A percentile compares a stretch with the other conserved stretches of the same genome.
phyloP scores from a whole-genome alignment of 2,888 invertebrate genomes.

The Augiades crinisus region DNA sequence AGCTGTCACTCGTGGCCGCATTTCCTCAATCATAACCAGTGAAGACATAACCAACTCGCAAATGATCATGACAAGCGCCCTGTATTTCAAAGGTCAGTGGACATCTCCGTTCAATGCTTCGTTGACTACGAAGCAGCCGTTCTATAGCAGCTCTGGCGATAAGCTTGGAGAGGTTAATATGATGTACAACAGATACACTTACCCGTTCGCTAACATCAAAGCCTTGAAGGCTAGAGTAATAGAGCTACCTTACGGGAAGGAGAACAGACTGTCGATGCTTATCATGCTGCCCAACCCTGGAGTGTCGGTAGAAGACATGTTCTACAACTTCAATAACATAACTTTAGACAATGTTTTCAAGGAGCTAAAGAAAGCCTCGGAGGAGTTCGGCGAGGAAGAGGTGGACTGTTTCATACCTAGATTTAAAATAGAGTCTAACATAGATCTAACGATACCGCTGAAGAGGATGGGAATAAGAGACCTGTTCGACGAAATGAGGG shows the following conservation, averaged over 20 bases:
- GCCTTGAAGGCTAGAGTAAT: constrained; percentile 82
- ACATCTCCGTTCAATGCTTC: constrained; percentile 82
- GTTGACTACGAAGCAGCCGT: constrained; percentile 74
- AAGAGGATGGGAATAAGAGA: constrained; percentile 70
- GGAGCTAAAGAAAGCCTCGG: constrained; percentile 67
- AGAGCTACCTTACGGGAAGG: constrained; percentile 85
- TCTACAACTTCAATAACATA: constrained; percentile 63
- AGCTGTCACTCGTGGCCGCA: constrained; percentile 55
- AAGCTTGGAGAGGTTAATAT: constrained; percentile 84
- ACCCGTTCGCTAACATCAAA: constrained; percentile 80
- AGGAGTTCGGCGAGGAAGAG: constrained; percentile 81
- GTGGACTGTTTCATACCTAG: constrained; percentile 84
- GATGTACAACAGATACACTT: constrained; percentile 85
- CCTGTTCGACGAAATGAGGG: constrained; percentile 73
- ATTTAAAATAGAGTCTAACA: constrained; percentile 81
- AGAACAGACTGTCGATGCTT: constrained; percentile 82
- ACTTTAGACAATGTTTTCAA: constrained; percentile 74
- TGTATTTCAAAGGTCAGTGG: constrained; percentile 89
- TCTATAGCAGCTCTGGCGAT: constrained; percentile 78
- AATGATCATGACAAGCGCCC: constrained; percentile 84
- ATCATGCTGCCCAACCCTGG: constrained; percentile 84
- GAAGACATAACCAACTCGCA: constrained; percentile 71
- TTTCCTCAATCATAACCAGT: constrained; percentile 50
- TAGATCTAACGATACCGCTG: constrained; percentile 78
- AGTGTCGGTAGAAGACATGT: constrained; percentile 72